Evolutionary conservation across 1,140 invertebrate species (phyloP), one percentile per base, ranked within the genome.

Genomic region (Venustaconcha ellipsiformis): DNA sequence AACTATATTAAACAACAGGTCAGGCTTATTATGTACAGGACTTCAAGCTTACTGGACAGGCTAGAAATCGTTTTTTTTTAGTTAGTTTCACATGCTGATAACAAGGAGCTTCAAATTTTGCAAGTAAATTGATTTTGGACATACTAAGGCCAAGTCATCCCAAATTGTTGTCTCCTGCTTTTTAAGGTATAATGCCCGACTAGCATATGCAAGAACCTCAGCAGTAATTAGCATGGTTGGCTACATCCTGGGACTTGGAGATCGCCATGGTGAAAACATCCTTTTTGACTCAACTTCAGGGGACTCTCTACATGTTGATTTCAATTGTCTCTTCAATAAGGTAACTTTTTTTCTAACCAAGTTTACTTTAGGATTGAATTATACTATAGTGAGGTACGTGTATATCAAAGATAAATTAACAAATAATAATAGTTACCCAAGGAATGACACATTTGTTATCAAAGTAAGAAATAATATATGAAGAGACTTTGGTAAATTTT

Each of bases 191-290:
- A 88, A 84, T 73, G 97, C 97, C 0, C 90, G 97, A 74, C 93
- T 94, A 13, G 93, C 94, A 0, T 99, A 96, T 86, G 95, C 96
- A 68, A 92, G 95, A 76, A 98, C 97, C 13, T 93, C 94, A 17
- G 98, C 98, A 63, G 97, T 99, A 0, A 99, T 99, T 95, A 98
- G 96, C 1, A 98, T 99, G 92, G 96, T 99, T 65, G 98, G 99
- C 58, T 99, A 99, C 85, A 95, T 99, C 74, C 91, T 99, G 26
- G 98, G 98, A 13, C 92, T 99, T 3, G 99, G 99, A 12, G 99
- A 99, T 91, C 92, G 99, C 30, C 99, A 99, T 89, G 95, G 96
- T 3, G 98, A 99, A 91, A 99, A 99, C 89, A 97, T 99, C 80
- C 91, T 98, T 1, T 92, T 99, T 80, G 97, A 99, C 91, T 94